A percentile compares a stretch with the other conserved stretches of the same genome.
Evolutionary conservation across 2,113 vertebrate species (phyloP).

Genomic region (Himantopus leucocephalus): DNA sequence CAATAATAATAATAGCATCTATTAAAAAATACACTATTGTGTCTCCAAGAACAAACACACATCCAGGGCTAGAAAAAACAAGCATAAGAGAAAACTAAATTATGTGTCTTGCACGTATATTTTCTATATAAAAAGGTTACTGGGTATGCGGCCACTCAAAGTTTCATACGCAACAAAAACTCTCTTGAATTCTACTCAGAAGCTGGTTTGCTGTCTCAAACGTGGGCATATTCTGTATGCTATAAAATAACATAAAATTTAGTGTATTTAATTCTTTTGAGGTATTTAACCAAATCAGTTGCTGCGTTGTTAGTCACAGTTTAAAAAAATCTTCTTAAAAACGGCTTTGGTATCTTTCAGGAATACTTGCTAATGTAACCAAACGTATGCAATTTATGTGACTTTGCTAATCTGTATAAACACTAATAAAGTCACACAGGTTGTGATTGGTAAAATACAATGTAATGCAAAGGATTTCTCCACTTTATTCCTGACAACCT

Average conservation of each 20-base stretch:
- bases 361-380: neutral
- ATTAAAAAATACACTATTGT: neutral
- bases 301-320: neutral
- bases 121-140: neutral
- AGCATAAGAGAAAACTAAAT: neutral
- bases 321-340: neutral
- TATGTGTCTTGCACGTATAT: neutral
- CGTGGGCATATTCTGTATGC: neutral
- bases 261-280: neutral
- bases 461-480: conserved; percentile 36
- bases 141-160: neutral
- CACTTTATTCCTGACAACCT: conserved; percentile 68
- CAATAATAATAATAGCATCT: neutral
- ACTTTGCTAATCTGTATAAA: neutral
- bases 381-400: neutral
- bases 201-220: neutral
- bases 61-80: neutral
- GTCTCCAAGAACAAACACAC: neutral
- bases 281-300: neutral
- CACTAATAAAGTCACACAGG: neutral
- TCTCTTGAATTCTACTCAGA: neutral
- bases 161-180: neutral
- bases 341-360: neutral
- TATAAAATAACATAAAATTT: neutral
- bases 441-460: conserved; percentile 9